Conservation (phyloP, 1,140 invertebrate species). For the Sycophaga agraensis region DNA sequence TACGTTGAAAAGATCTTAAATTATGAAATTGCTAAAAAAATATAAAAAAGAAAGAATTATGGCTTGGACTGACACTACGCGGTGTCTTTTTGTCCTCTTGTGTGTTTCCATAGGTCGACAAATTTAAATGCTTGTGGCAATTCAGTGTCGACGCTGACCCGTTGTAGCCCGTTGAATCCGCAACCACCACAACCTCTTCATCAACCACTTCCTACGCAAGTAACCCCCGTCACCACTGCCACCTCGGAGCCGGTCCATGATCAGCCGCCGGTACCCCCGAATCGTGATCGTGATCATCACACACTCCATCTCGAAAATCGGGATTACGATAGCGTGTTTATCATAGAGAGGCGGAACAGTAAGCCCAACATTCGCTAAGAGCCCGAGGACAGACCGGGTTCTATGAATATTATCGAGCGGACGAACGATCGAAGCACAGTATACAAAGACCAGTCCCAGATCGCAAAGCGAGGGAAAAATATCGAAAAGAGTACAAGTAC, state of each 20-base stretch:
- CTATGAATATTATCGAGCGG: background rate
- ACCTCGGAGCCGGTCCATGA: constrained; percentile 54
- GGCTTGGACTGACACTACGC: constrained; percentile 14
- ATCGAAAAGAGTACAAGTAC: background rate
- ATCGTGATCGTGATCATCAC: constrained; percentile 59
- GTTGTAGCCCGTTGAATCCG: constrained; percentile 60
- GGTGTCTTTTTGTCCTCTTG: constrained; percentile 51
- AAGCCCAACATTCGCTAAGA: constrained; percentile 62
- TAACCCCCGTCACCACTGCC: constrained; percentile 56
- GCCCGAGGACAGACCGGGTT: background rate
- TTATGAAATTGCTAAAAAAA: background rate
- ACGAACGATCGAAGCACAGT: background rate
- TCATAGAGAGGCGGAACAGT: constrained; percentile 72
- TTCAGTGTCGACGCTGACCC: constrained; percentile 60
- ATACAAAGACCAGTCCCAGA: constrained; percentile 46
- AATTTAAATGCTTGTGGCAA: constrained; percentile 59
- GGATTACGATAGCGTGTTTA: constrained; percentile 76
- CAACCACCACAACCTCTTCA: constrained; percentile 58
- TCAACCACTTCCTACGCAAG: constrained; percentile 60
- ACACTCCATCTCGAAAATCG: constrained; percentile 61
- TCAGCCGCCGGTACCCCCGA: constrained; percentile 44
- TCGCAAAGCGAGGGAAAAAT: constrained; percentile 33
- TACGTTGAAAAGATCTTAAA: background rate
- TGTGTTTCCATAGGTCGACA: constrained; percentile 59
- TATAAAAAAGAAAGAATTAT: constrained; percentile 28